Evolutionary conservation across 1,140 invertebrate species (phyloP).

Genomic region (Gonioctena quinquepunctata): DNA sequence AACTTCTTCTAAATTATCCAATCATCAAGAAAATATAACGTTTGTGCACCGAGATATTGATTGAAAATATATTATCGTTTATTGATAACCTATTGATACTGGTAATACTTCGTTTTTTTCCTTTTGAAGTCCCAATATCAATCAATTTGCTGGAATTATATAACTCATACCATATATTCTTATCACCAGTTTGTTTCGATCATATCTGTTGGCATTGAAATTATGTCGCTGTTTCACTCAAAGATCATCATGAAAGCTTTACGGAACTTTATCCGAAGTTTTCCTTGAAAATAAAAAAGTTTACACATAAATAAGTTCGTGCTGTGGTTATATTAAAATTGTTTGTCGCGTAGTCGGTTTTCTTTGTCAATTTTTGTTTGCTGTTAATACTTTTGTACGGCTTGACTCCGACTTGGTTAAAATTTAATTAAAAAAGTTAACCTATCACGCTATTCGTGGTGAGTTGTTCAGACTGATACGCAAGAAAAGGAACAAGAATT

Average conservation of each 20-base stretch:
- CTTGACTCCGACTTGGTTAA: not conserved
- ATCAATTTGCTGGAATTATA: not conserved
- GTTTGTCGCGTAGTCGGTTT: constrained; percentile 16
- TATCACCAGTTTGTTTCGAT: too few relatives aligned
- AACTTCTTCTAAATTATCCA: too few relatives aligned
- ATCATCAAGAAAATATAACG: too few relatives aligned
- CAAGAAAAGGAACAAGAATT: not conserved
- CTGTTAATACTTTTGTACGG: constrained; percentile 9
- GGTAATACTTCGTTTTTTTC: too few relatives aligned
- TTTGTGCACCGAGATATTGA: too few relatives aligned
- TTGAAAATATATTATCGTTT: too few relatives aligned
- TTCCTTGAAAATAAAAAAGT: constrained; percentile 2
- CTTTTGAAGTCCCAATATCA: too few relatives aligned
- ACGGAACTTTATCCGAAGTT: not conserved
- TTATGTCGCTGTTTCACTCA: not conserved
- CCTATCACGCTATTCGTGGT: constrained; percentile 12
- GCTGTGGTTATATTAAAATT: constrained; percentile 24
- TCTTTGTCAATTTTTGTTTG: constrained; percentile 20
- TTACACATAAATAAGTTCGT: constrained; percentile 18
- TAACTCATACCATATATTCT: too few relatives aligned
- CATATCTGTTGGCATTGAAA: not conserved
- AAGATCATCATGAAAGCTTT: not conserved
- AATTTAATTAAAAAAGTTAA: constrained; percentile 31
- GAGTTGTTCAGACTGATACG: not conserved
- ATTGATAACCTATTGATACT: too few relatives aligned